Evolutionary conservation across 2,888 invertebrate genomes (phyloP).

Genomic region (Calameuta pallipes): DNA sequence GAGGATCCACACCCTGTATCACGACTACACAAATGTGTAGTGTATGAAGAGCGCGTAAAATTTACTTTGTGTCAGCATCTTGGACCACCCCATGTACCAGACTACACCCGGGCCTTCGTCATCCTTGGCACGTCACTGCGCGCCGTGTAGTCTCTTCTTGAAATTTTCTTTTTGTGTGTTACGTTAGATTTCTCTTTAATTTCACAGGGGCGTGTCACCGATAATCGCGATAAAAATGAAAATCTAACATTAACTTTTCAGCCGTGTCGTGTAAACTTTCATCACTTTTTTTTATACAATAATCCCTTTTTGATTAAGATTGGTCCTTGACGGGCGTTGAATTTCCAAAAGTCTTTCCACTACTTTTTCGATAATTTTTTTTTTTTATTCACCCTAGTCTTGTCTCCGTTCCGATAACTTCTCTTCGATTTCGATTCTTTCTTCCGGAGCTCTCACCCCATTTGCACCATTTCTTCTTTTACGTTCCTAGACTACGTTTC

Average conservation of each 20-base stretch:
- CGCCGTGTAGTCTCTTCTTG: conserved; percentile 34
- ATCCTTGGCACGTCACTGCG: conserved; percentile 24
- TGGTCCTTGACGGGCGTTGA: neutral
- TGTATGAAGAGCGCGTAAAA: conserved; percentile 63
- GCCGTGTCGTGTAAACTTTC: neutral
- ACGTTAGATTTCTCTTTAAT: neutral
- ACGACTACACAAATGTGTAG: conserved; percentile 62
- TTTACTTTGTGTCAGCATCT: conserved; percentile 63
- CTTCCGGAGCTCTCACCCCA: conserved; percentile 8
- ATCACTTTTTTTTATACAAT: neutral
- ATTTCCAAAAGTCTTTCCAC: neutral
- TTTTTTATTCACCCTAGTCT: neutral
- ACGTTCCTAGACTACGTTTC: conserved; percentile 9
- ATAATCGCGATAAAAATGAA: neutral
- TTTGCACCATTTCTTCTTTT: conserved; percentile 6
- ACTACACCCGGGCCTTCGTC: conserved; percentile 39
- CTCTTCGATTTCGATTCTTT: conserved; percentile 10
- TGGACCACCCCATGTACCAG: conserved; percentile 30
- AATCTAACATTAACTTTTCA: neutral
- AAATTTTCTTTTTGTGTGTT: neutral
- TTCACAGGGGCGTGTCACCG: neutral
- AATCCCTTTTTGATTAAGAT: neutral
- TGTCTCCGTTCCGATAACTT: conserved; percentile 1
- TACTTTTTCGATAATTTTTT: neutral
- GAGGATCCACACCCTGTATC: conserved; percentile 52